Evolutionary conservation across 2,797 vertebrate species (phyloP), one percentile per base, ranked within the genome.

Genomic region (Enteromius trimaculatus): DNA sequence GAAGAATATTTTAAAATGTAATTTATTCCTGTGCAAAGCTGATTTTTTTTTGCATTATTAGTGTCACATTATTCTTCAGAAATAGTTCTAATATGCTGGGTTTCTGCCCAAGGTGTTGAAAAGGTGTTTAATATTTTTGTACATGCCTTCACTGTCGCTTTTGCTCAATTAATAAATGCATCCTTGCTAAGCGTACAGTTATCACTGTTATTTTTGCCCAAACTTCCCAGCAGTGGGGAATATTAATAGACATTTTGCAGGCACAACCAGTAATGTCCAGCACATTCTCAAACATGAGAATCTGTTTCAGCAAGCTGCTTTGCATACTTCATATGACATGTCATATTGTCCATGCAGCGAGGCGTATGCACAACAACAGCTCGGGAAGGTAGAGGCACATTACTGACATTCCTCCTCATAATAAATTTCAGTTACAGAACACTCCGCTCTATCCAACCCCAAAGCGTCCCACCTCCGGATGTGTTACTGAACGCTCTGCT

Each of bases 391-490:
- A 23, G 53, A 62, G 42, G 37, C 62, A 75, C 62, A 81, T 51
- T 49, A 62, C 60, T 86, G 58, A 51, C 47, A 79, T 85, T 70
- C 79, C 62, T 75, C 23, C 21, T 60, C 66, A 71, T 77, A 53
- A 72, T 34, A 77, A 2, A 6, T 62, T 65, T 29, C 44, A 34
- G 49, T 55, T 80, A 80, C 49, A 82, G 79, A 80, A 88, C 51
- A 55, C 58, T 64, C 79, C 3, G 71, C 53, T 81, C 74, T 42
- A 23, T 51, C 21, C 14, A 53, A 13, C 47, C 31, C 14, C 19
- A 68, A 39, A 70, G 51, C 49, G 6, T 31, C 29, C 29, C 29
- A 64, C 23, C 60, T 55, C 62, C 39, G 1, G n/a, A 66, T 58
- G 29, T 37, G 34, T 31, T 31, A 65, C 42, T 23, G 71, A 76